Percentiles rank a stretch among this genome's conserved stretches.
These are phyloP conservation scores for Trachelus troglodyta DNA, from an alignment of 2,888 invertebrate genomes.

Conservation along the genomic window DNA sequence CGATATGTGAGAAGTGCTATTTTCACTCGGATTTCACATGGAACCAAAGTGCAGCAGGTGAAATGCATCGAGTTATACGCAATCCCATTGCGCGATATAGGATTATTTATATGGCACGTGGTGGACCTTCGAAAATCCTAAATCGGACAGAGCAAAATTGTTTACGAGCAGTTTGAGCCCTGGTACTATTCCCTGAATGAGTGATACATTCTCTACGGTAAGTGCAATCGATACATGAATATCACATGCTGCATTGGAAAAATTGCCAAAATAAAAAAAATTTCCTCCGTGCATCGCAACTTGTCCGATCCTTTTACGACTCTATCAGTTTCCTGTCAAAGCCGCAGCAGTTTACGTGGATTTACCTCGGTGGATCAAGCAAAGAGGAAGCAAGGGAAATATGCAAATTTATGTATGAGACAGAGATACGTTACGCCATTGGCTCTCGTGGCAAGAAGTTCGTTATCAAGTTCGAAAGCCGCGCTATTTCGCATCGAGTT, in stretches of 20 bases:
- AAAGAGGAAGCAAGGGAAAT: background rate
- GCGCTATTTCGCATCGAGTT: background rate
- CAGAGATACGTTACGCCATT: background rate
- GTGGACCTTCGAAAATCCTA: conserved; percentile 27
- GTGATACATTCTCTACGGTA: conserved; percentile 13
- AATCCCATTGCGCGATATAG: conserved; percentile 9
- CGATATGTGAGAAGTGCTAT: background rate
- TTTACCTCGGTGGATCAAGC: background rate
- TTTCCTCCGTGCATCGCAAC: background rate
- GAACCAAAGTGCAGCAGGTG: background rate
- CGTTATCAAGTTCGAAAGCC: background rate
- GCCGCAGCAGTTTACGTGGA: background rate
- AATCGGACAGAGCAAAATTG: conserved; percentile 29
- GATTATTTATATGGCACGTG: conserved; percentile 28
- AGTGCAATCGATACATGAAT: background rate
- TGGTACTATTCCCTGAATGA: conserved; percentile 12
- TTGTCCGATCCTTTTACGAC: background rate
- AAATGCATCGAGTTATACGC: background rate
- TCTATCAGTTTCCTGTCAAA: background rate
- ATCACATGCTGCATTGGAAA: background rate
- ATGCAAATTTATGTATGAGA: background rate
- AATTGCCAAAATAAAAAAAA: background rate
- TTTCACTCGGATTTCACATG: background rate
- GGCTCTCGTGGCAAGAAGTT: background rate
- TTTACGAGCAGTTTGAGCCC: conserved; percentile 33